Base-by-base conservation (phyloP, 2,888 invertebrate genomes). In the Imbricaverruca yamaguchii region DNA sequence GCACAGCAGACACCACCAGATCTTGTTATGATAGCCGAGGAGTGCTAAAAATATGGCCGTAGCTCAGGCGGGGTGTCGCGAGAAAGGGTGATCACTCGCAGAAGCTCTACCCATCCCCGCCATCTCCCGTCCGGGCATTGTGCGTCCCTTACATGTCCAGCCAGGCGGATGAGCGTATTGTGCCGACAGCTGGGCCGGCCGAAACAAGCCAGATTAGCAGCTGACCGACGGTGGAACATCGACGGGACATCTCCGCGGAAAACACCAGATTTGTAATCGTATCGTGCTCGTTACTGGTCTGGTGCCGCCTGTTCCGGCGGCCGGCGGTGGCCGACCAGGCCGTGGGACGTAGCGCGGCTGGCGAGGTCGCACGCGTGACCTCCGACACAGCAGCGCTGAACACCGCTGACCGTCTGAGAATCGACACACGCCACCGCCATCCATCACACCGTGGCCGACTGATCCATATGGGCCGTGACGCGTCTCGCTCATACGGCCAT, bases 11-110 rank as follows among this genome's bases (percentile, higher is more conserved):
- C 74, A 21, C n/a, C 9, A 3, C 74, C 53, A 39, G 74, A 74
- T 74, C 74, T 53, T 74, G 74, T 74, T 74, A 74, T 74, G 74
- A 74, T 74, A 74, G 74, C 55, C 53, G 74, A 13, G 15, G 18
- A 21, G 74, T 55, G 74, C 53, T 53, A 55, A 74, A 74, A 74
- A 74, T 74, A 74, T 21, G 74, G 55, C 12, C 55, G 10, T 21
- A 21, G 53, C 74, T 1, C 23, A 53, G 21, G 74, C 55, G 74
- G 74, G 74, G 74, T 55, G 74, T 74, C 74, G 53, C 15, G 10
- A 53, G 55, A 8, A 18, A 11, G 59, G 65, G 53, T 23, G 74
- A 55, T 74, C 53, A 4, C 21, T 55, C 74, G 10, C 12, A 59
- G 39, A 39, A 39, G 39, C 39, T 39, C 39, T 39, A 39, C 39